Percentiles rank a stretch among this genome's conserved stretches.
These are phyloP conservation scores for Nemopilema nomurai DNA, from an alignment of 30 jellyfish, hydroid and myxozoan genomes.

Conservation along the genomic window DNA sequence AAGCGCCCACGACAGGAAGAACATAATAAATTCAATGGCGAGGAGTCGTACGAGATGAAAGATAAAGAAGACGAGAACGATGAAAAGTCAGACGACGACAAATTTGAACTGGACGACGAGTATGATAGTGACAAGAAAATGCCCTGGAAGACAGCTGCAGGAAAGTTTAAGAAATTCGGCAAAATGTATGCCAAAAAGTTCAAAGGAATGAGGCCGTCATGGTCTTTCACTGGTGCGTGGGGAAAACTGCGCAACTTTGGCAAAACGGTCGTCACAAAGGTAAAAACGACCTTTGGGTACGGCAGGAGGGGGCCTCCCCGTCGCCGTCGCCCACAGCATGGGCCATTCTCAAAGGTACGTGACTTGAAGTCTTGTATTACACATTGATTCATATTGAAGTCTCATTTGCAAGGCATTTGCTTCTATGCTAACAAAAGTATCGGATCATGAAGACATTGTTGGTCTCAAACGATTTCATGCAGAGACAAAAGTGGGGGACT, in stretches of 20 bases:
- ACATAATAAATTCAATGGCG: background rate
- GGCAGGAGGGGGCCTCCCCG: background rate
- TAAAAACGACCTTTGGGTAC: background rate
- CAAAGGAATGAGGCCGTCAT: background rate
- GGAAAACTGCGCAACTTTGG: background rate
- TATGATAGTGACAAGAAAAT: background rate
- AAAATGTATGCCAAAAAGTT: background rate
- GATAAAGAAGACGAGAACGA: background rate
- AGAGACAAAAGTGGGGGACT: too few relatives aligned
- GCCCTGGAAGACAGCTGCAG: background rate
- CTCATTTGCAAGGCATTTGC: too few relatives aligned
- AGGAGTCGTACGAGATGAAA: background rate
- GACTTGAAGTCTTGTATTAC: too few relatives aligned
- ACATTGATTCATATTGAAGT: too few relatives aligned
- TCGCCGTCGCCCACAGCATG: constrained; percentile 18
- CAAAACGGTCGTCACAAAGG: background rate
- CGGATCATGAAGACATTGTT: too few relatives aligned
- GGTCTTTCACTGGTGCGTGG: background rate
- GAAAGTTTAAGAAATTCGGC: background rate
- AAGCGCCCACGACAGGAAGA: constrained; percentile 19
- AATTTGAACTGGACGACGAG: background rate
- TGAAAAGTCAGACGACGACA: background rate
- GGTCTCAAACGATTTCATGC: too few relatives aligned
- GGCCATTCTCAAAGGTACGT: constrained; percentile 14
- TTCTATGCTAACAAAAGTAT: too few relatives aligned